Percentiles rank a stretch among this genome's conserved stretches.
phyloP scores from a whole-genome alignment of 2,113 vertebrate genomes.

The Recurvirostra avosetta region DNA sequence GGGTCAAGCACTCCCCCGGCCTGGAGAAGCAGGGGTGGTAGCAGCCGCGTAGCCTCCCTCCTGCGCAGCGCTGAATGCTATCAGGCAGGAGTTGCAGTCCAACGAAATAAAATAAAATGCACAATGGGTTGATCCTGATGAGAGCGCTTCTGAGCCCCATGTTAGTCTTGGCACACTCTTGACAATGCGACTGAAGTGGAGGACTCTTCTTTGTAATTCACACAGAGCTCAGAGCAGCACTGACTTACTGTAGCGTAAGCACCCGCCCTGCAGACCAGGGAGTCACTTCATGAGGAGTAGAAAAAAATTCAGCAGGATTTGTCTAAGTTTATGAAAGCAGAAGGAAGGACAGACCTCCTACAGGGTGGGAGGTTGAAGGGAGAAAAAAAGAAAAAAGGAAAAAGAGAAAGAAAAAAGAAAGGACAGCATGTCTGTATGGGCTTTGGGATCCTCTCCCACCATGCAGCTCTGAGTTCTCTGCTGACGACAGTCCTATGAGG shows the following conservation, averaged over 20 bases:
- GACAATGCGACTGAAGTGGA: neutral
- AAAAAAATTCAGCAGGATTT: slow-evolving; percentile 2
- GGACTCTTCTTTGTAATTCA: neutral
- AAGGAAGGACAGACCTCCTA: neutral
- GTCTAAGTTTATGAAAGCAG: slow-evolving; percentile 29
- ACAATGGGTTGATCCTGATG: neutral
- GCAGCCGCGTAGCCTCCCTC: neutral
- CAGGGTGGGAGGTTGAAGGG: neutral
- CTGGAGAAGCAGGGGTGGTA: neutral
- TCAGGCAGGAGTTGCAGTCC: neutral
- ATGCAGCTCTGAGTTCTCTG: neutral
- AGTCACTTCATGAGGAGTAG: neutral
- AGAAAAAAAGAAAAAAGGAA: too few species aligned
- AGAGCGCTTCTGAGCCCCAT: neutral
- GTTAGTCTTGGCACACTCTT: neutral
- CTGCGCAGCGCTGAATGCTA: neutral
- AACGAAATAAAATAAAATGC: neutral
- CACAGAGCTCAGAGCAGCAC: neutral
- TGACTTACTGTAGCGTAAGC: neutral
- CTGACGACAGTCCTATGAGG: neutral
- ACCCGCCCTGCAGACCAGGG: neutral
- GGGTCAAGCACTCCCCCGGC: neutral
- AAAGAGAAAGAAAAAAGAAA: neutral
- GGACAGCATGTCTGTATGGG: neutral
- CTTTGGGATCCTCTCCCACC: neutral